phyloP scores from a whole-genome alignment of 2,888 invertebrate genomes.

The Slavum lentiscoides region DNA sequence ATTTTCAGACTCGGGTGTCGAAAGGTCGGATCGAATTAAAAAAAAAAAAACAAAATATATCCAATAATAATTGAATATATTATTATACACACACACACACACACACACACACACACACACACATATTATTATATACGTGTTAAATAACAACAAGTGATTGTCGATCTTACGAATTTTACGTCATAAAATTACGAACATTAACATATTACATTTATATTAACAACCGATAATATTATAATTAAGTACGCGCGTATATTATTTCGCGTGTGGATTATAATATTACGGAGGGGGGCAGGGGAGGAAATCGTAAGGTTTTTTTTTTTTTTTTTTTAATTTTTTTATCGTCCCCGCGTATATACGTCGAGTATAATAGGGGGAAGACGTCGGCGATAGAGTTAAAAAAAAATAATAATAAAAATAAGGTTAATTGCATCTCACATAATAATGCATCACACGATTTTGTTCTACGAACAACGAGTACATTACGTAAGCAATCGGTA shows the following conservation, averaged over 20 bases:
- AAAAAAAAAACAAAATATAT: not conserved
- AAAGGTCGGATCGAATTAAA: conserved; percentile 31
- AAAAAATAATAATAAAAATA: no score
- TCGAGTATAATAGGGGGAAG: not conserved
- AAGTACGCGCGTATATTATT: no score
- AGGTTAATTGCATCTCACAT: conserved; percentile 8
- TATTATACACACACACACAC: no score
- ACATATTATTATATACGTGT: not conserved
- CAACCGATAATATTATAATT: no score
- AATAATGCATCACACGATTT: not conserved
- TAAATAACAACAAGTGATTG: conserved; percentile 37
- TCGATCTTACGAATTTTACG: conserved; percentile 38
- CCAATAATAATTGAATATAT: not conserved
- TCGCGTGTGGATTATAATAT: no score
- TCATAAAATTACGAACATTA: not conserved
- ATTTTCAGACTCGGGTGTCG: conserved; percentile 23
- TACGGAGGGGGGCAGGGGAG: no score
- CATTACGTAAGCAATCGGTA: not conserved
- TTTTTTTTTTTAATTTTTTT: not conserved
- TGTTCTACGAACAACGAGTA: conserved; percentile 2
- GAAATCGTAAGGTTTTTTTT: no score
- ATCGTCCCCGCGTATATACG: not conserved
- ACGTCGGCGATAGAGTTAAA: not conserved
- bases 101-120: no score
- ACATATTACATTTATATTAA: not conserved